phyloP scores from a whole-genome alignment of 2,113 vertebrate species.

The Thunnus maccoyii region DNA sequence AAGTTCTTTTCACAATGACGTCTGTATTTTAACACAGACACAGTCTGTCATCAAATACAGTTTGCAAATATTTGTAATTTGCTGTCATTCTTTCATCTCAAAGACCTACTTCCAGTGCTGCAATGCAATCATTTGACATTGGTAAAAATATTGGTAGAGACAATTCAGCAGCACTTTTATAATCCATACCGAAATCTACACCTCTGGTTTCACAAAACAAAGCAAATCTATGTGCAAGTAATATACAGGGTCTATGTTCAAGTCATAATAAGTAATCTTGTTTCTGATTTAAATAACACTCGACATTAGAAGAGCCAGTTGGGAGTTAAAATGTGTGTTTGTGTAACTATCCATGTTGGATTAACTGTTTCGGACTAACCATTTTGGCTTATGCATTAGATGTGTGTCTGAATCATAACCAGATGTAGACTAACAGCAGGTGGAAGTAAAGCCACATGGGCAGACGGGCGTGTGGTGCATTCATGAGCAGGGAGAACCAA shows the following conservation, averaged over 20 bases:
- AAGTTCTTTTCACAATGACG: no score
- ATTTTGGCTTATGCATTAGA: conserved; percentile 35
- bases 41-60: no score
- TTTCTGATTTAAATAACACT: neutral
- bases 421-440: conserved; percentile 61
- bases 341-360: conserved; percentile 36
- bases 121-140: no score
- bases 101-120: no score
- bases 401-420: no score
- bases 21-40: no score
- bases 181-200: no score
- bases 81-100: no score
- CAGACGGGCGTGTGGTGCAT: conserved; percentile 68
- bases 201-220: neutral
- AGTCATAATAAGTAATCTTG: neutral
- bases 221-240: neutral
- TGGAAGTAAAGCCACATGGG: conserved; percentile 64
- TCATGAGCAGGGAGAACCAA: conserved; percentile 82
- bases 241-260: neutral
- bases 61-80: no score
- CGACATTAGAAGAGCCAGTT: neutral
- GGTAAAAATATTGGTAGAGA: no score
- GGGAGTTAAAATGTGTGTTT: conserved; percentile 37
- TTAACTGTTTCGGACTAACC: conserved; percentile 45
- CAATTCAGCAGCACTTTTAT: no score